These are phyloP conservation scores for Muscicapa comitata DNA, from an alignment of 2,797 vertebrate genomes.

Conservation along the genomic window DNA sequence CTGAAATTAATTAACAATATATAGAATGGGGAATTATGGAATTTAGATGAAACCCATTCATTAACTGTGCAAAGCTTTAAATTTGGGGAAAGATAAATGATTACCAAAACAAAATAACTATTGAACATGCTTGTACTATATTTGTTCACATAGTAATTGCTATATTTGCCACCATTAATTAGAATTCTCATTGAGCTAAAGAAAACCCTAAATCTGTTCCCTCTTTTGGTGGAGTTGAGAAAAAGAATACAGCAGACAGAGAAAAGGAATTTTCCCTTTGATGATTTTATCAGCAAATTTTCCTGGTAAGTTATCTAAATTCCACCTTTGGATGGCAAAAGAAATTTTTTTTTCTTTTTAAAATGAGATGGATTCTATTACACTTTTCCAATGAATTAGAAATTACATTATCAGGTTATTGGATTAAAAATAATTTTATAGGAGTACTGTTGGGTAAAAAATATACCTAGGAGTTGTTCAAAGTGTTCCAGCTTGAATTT, in stretches of 20 bases:
- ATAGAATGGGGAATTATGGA: conserved; percentile 15
- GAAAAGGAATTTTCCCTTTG: not conserved
- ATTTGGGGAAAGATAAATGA: conserved; percentile 15
- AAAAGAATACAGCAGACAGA: not conserved
- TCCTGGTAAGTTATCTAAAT: not conserved
- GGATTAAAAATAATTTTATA: not conserved
- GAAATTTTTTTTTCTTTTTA: not conserved
- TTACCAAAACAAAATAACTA: conserved; percentile 11
- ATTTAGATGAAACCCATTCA: conserved; percentile 15
- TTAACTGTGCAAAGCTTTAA: conserved; percentile 1
- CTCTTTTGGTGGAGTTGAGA: not conserved
- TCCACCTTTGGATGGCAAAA: not conserved
- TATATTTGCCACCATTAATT: conserved; percentile 12
- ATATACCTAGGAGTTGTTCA: not conserved
- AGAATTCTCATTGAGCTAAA: not conserved
- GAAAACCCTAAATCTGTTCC: not conserved
- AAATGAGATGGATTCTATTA: not conserved
- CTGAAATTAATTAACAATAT: conserved; percentile 32
- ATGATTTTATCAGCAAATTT: not conserved
- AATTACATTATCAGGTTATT: not conserved
- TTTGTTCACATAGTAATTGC: not conserved
- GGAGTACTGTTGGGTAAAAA: not conserved
- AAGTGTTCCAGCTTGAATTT: not conserved
- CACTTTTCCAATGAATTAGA: fast-evolving
- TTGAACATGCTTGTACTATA: not conserved